Evolutionary conservation across 2,797 vertebrate species (phyloP), one percentile per base, ranked within the genome.

Genomic region (Synanceia verrucosa): DNA sequence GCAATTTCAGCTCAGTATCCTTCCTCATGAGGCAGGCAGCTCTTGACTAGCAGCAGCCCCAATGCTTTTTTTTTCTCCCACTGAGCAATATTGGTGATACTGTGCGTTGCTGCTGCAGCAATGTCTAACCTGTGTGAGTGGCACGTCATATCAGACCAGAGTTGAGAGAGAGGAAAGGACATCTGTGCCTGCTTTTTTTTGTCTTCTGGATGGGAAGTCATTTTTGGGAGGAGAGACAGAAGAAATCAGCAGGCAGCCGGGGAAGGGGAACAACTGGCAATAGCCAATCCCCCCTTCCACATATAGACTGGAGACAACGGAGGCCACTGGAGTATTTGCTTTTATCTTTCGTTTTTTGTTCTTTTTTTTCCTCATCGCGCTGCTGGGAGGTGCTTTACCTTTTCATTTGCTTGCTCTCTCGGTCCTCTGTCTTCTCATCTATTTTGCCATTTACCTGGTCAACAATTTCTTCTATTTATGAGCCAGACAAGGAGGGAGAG

Each of bases 291-390:
- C 90, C 92, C 90, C 89, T 82, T 86, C 90, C 88, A 86, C 92
- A 74, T n/a, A 71, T 59, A 89, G 89, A 91, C 87, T 88, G 88
- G 89, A 90, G 89, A 92, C 87, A 70, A 93, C 91, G 93, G 94
- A 94, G 90, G 90, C 91, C 90, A 89, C 92, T 78, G 92, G 93
- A 93, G 86, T 94, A 92, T 94, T 94, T 84, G 92, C 91, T 75
- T 94, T 94, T 92, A 86, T 94, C 86, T 94, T 94, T 89, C 92
- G 91, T 82, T 94, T 93, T 92, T 90, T 94, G 83, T 94, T 93
- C 91, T 94, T 94, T 89, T 93, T 94, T 88, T 93, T 94, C 84
- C 92, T 95, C 91, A 94, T 95, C 83, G 92, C 89, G 85, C 84
- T 93, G 86, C 91, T 94, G 89, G 94, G 93, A 92, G 94, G 92